Evolutionary conservation across 2,113 vertebrate species (phyloP), one percentile per base, ranked within the genome.

Genomic region (Poecilia latipinna): DNA sequence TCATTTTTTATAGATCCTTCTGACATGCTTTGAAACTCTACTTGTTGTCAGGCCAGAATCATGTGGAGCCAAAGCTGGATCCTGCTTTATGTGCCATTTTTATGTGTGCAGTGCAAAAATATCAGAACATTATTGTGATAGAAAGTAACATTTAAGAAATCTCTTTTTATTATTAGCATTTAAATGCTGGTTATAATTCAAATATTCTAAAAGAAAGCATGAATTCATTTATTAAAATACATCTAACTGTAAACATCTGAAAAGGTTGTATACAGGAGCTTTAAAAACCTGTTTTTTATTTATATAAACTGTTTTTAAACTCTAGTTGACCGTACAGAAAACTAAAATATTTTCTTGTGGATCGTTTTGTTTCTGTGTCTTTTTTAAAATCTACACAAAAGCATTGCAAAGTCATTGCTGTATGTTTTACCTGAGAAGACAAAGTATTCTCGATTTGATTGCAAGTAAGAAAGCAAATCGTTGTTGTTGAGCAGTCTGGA

Each of bases 1-100:
- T 78, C 33, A 60, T 79, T 78, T 77, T 76, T 74, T 76, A 12
- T 44, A 19, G 77, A 88, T 86, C 35, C 31, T 13, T 73, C 54
- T 39, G 68, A 75, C 85, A 22, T 4, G 54, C 66, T 68, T 65
- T 54, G 44, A 42, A n/a, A 61, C 37, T 79, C 24, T 69, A 65
- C 71, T 39, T 13, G 33, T 57, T 33, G 37, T 67, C 65, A 17
- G 68, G 28, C 3, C 63, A 29, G 8, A 24, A 35, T 75, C 71
- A 0, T 57, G 4, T 31, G 64, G 37, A 72, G 57, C 17, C 0
- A 1, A 33, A 31, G 24, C 19, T 12, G n/a, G 7, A 6, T 31
- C 29, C n/a, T 11, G 66, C 6, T 2, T 24, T 1, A 31, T 33
- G 33, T 33, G 64, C 69, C 4, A 4, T 26, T 65, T 11, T 12